phyloP scores from a whole-genome alignment of 2,113 vertebrate genomes.

The Nerophis lumbriciformis region DNA sequence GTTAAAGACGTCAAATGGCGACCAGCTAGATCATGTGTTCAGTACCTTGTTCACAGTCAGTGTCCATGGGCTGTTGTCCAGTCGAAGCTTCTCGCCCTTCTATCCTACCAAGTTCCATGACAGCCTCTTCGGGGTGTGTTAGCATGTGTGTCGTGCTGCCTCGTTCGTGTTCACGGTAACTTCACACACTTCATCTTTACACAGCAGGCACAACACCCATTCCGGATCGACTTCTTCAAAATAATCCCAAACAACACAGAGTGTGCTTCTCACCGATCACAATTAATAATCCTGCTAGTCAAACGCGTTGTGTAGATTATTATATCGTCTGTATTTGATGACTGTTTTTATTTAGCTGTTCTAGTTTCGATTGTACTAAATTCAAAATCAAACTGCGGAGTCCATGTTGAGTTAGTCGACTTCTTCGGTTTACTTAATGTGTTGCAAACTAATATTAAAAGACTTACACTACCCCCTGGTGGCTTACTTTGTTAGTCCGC shows the following conservation, averaged over 20 bases:
- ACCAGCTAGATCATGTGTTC: no score
- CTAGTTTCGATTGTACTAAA: background rate
- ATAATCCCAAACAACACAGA: constrained; percentile 55
- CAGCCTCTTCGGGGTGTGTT: constrained; percentile 45
- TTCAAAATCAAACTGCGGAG: no score
- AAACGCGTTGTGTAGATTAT: no score
- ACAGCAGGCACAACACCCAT: constrained; percentile 51
- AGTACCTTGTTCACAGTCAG: constrained; percentile 23
- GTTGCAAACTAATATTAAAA: no score
- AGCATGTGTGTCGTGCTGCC: constrained; percentile 56
- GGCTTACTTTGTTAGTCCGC: no score
- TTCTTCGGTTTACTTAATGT: no score
- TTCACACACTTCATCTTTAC: constrained; percentile 20
- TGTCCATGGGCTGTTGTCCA: background rate
- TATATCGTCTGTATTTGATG: no score
- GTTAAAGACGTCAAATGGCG: no score
- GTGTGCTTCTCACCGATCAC: constrained; percentile 17
- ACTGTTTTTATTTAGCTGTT: no score
- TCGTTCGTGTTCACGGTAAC: constrained; percentile 17
- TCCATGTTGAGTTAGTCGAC: background rate
- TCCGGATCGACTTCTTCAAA: constrained; percentile 38
- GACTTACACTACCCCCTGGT: no score
- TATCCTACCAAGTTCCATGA: constrained; percentile 13
- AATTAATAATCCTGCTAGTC: no score
- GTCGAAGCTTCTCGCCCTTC: background rate